phyloP scores from a whole-genome alignment of 2,113 vertebrate species.

The Hystrix brachyura region DNA sequence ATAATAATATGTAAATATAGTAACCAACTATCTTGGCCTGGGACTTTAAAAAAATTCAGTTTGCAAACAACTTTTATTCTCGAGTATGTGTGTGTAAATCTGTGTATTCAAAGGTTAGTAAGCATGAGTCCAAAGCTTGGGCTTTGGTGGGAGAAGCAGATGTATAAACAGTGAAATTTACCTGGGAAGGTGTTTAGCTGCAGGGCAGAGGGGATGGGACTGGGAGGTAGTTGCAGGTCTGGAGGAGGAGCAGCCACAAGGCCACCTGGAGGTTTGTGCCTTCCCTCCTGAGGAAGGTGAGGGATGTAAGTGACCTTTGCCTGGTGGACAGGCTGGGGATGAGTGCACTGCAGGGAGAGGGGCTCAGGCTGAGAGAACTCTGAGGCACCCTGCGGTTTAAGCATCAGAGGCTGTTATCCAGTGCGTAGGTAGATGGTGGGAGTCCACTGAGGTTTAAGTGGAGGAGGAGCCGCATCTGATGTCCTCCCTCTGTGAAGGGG shows the following conservation, averaged over 20 bases:
- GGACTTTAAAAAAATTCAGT: not conserved
- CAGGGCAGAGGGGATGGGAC: not conserved
- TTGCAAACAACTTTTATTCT: not conserved
- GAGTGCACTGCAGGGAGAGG: not conserved
- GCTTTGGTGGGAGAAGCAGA: not conserved
- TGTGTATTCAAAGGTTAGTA: not conserved
- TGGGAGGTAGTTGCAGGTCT: not conserved
- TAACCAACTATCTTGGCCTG: not conserved
- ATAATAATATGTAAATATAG: slow-evolving; percentile 17
- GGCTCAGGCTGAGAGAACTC: not conserved
- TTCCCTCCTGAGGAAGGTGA: not conserved
- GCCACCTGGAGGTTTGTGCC: not conserved
- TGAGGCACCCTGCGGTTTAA: not conserved
- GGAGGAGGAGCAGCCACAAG: not conserved
- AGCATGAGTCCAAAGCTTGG: not conserved
- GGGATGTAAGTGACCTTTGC: not conserved
- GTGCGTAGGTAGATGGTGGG: not conserved
- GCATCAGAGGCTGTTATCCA: not conserved
- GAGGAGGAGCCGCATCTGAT: not conserved
- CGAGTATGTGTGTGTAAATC: not conserved
- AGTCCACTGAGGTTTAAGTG: not conserved
- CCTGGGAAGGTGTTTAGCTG: not conserved
- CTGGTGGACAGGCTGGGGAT: not conserved
- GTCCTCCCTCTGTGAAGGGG: not conserved
- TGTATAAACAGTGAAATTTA: not conserved